Conservation (phyloP, 2,113 vertebrate genomes). For the Serilophus lunatus region DNA sequence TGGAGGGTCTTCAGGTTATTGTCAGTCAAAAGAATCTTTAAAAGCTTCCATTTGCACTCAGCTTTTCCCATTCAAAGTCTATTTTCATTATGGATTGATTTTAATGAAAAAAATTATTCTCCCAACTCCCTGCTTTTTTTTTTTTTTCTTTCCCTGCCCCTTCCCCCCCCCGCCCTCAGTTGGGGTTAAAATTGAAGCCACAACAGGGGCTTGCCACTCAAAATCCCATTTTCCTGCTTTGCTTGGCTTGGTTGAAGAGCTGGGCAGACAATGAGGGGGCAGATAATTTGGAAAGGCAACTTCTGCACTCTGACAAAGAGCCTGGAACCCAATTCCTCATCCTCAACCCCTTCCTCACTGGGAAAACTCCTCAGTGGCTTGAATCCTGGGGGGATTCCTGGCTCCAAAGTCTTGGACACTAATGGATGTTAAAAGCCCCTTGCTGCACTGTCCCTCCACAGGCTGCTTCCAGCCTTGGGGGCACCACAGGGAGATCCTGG, state of each 20-base stretch:
- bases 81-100: conserved; percentile 29
- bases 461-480: neutral
- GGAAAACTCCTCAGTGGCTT: neutral
- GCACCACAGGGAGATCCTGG: neutral
- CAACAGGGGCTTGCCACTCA: neutral
- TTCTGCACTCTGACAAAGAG: neutral
- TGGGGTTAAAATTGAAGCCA: neutral
- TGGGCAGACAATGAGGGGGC: fast-evolving
- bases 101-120: conserved; percentile 39
- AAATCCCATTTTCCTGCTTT: neutral
- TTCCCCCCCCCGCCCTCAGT: neutral
- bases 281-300: neutral
- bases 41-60: conserved; percentile 58
- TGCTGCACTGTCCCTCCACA: fast-evolving
- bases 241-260: neutral
- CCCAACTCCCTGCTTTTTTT: neutral
- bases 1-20: conserved; percentile 66
- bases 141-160: fast-evolving
- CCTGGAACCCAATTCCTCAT: neutral
- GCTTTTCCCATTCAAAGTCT: conserved; percentile 33
- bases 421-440: neutral
- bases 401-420: neutral
- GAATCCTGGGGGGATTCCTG: neutral
- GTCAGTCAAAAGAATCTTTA: conserved; percentile 61
- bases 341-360: neutral